Percentiles rank a stretch among this genome's conserved stretches.
phyloP scores from a whole-genome alignment of 1,140 invertebrate genomes.

The Zaprionus nigranus region DNA sequence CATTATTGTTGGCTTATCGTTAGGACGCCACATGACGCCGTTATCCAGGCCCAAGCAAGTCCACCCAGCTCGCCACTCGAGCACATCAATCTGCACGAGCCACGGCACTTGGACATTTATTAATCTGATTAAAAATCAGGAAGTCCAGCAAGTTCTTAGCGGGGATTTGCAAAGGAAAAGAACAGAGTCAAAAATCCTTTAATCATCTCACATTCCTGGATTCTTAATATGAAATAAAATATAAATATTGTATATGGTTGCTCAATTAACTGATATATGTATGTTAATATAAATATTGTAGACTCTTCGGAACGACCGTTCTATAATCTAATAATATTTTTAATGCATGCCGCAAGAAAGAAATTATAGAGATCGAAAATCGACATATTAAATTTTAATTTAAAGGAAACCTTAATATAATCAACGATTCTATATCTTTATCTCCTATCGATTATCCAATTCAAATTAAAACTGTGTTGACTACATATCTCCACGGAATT shows the following conservation, averaged over 20 bases:
- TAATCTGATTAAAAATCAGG: not conserved
- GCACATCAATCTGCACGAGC: slow-evolving; percentile 22
- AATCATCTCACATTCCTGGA: not conserved
- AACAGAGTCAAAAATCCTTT: not conserved
- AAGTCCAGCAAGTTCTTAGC: not conserved
- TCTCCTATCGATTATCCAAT: not conserved
- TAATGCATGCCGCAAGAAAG: too few species aligned
- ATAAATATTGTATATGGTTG: too few species aligned
- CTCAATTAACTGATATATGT: too few species aligned
- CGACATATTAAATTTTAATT: too few species aligned
- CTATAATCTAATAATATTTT: too few species aligned
- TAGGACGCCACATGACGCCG: slow-evolving; percentile 24
- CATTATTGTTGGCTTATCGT: slow-evolving; percentile 70
- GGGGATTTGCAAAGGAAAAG: not conserved
- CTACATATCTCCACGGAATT: not conserved
- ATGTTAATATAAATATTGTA: too few species aligned
- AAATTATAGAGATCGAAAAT: too few species aligned
- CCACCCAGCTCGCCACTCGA: slow-evolving; percentile 8
- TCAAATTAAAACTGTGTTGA: not conserved
- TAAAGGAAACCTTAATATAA: not conserved
- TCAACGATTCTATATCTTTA: not conserved
- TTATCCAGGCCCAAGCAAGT: not conserved
- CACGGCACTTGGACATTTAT: slow-evolving; percentile 9
- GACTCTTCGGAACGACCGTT: too few species aligned
- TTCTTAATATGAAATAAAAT: too few species aligned